Evolutionary conservation across 2,888 invertebrate species (phyloP), one percentile per base, ranked within the genome.

Genomic region (Sinhomidia bicolor): DNA sequence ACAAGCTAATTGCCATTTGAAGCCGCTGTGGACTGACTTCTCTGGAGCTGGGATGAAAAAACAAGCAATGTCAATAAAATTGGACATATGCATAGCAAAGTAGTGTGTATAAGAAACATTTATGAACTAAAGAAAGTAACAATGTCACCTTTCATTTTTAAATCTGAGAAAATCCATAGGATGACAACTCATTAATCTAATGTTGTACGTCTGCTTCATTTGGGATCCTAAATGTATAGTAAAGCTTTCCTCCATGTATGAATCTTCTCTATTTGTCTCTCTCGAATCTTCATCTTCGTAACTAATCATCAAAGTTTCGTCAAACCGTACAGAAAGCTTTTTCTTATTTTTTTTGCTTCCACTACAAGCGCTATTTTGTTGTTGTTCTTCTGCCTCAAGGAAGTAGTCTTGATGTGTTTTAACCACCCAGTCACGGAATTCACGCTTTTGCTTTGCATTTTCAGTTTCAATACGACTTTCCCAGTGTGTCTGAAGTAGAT

Each of bases 171-270:
- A 95, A 93, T 98, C 97, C 92, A 97, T 95, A 14, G 97, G 95
- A 94, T 97, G 96, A 23, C 97, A 96, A 87, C 98, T 97, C 41
- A 99, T 94, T 90, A 99, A 96, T 83, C 99, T 95, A 90, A 99
- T 96, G 94, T 99, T 99, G 94, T 99, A 99, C 95, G 98, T 99
- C 93, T 99, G 99, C 94, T 99, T 99, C 93, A 99, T 95, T 94
- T 99, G 99, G 4, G 99, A 98, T 78, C 99, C 99, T 91, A 99
- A 95, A 94, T 99, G 98, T 93, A 99, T 99, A 23, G 99, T 99
- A 94, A 99, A 99, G 94, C 98, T 98, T 94, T 99, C 99, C 94
- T 99, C 98, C 93, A 98, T 93, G 51, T 93, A 93, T 1, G 94
- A 94, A 90, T 91, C 91, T 71, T 92, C 92, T 9, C 83, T 74